Conservation (phyloP, 2,888 invertebrate species). For the Myopa tessellatipennis region DNA sequence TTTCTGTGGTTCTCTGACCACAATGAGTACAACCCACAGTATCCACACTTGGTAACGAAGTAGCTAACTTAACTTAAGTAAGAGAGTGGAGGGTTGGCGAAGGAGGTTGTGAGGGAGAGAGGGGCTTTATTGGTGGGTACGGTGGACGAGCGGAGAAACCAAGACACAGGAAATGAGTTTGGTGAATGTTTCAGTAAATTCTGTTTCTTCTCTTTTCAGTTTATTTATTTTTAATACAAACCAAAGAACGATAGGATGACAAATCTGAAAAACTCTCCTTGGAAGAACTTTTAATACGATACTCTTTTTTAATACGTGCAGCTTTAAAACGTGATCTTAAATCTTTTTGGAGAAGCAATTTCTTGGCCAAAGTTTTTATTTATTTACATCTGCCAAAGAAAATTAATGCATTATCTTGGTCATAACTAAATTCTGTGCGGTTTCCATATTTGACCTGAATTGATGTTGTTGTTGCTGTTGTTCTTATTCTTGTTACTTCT, state of each 20-base stretch:
- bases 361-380: too few species aligned
- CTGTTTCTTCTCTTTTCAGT: neutral
- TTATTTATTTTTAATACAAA: neutral
- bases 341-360: too few species aligned
- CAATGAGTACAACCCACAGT: constrained; percentile 29
- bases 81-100: neutral
- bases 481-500: too few species aligned
- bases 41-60: constrained; percentile 11
- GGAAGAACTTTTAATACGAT: too few species aligned
- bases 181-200: neutral
- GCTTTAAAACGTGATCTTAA: too few species aligned
- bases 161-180: constrained; percentile 19
- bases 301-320: too few species aligned
- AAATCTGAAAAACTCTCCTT: neutral
- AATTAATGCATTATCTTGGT: too few species aligned
- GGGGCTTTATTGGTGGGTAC: neutral
- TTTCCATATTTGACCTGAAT: too few species aligned
- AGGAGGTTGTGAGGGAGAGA: neutral
- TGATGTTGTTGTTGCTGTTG: too few species aligned
- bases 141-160: neutral
- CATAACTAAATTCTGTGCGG: too few species aligned
- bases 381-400: too few species aligned
- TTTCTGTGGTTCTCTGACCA: constrained; percentile 24
- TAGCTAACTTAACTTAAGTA: neutral
- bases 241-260: too few species aligned